These are phyloP conservation scores for Procambarus clarkii DNA, from an alignment of 1,140 invertebrate species.

Conservation along the genomic window DNA sequence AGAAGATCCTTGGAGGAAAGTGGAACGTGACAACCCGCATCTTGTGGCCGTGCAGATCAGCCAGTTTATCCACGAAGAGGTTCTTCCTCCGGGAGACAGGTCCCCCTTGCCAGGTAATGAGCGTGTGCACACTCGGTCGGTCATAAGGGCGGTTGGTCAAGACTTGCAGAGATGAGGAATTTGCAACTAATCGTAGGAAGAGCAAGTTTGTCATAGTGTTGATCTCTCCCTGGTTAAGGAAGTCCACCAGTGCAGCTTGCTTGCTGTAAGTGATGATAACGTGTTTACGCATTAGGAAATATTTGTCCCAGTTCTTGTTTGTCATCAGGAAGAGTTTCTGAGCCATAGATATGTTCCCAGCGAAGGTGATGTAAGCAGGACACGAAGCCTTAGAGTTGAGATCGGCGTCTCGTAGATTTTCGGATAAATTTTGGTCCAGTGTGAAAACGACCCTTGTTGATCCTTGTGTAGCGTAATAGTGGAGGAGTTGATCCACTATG, in stretches of 20 bases:
- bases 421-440: background rate
- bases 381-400: background rate
- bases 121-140: background rate
- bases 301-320: constrained; percentile 14
- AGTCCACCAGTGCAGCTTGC: background rate
- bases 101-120: constrained; percentile 24
- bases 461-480: background rate
- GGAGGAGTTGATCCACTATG: background rate
- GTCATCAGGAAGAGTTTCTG: background rate
- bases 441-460: background rate
- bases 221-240: constrained; percentile 23
- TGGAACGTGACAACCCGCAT: constrained; percentile 73
- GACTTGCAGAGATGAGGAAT: background rate
- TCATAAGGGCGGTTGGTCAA: constrained; percentile 34
- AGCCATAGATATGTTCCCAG: background rate
- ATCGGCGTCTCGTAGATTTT: background rate
- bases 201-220: constrained; percentile 42
- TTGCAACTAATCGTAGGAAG: background rate
- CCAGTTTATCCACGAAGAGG: constrained; percentile 64
- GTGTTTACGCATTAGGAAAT: constrained; percentile 7
- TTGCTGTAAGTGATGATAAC: constrained; percentile 3
- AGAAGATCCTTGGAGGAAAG: constrained; percentile 73
- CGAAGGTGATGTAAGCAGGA: background rate
- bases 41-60: constrained; percentile 62
- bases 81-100: background rate